Evolutionary conservation across 53 echinoderm and acorn worm species (phyloP).

Genomic region (Zoroaster sp.): DNA sequence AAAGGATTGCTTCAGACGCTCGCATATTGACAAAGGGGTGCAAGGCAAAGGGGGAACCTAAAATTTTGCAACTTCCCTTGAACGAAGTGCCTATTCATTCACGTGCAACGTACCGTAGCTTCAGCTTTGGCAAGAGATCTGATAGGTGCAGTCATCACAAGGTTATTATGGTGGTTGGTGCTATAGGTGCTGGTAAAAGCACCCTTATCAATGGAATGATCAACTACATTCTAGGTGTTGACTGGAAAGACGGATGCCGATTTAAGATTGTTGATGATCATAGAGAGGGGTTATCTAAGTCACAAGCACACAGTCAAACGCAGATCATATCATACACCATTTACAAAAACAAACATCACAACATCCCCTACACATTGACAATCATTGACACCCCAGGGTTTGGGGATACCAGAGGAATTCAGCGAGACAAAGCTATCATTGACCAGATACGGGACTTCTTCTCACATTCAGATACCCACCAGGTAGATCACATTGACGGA

Average conservation of each 20-base stretch:
- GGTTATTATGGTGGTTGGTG: slow-evolving; percentile 63
- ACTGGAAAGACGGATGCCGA: slow-evolving; percentile 58
- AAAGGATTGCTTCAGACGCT: background rate
- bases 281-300: background rate
- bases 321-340: slow-evolving; percentile 64
- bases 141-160: background rate
- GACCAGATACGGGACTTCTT: slow-evolving; percentile 64
- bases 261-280: slow-evolving; percentile 50
- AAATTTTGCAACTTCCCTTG: background rate
- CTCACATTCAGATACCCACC: background rate
- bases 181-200: slow-evolving; percentile 68
- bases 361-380: slow-evolving; percentile 40
- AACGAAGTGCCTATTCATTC: background rate
- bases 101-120: background rate
- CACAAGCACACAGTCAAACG: slow-evolving; percentile 63
- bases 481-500: slow-evolving; percentile 66
- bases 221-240: slow-evolving; percentile 53
- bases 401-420: slow-evolving; percentile 66
- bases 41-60: slow-evolving; percentile 13
- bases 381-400: slow-evolving; percentile 76
- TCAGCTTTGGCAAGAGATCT: background rate
- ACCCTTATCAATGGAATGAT: slow-evolving; percentile 68
- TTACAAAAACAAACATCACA: background rate
- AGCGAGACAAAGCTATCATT: slow-evolving; percentile 66
- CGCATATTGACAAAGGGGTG: background rate